A percentile compares a stretch with the other conserved stretches of the same genome.
Conservation (phyloP, 2,113 vertebrate genomes). For the Opisthocomus hoazin region DNA sequence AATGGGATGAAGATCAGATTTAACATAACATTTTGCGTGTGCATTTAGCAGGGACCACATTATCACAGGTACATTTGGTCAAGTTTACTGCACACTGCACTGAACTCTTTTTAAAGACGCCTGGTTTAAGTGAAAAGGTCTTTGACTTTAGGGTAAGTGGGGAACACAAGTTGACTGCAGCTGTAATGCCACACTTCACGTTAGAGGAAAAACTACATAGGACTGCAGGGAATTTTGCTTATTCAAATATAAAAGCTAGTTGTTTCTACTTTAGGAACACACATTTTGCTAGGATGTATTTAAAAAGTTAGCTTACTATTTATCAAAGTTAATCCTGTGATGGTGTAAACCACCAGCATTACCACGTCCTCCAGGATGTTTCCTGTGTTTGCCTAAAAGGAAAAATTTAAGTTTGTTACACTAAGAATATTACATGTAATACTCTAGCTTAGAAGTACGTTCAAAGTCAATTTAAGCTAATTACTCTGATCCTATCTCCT, state of each 20-base stretch:
- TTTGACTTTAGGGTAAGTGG: neutral
- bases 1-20: neutral
- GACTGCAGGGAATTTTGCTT: neutral
- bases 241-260: neutral
- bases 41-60: rapidly evolving
- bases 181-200: neutral
- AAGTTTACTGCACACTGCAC: neutral
- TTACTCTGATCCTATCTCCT: neutral
- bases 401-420: neutral
- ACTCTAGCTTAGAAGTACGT: rapidly evolving
- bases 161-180: neutral
- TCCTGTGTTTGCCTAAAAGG: constrained; percentile 86
- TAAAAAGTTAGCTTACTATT: constrained; percentile 80
- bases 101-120: neutral
- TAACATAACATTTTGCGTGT: neutral
- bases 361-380: constrained; percentile 91
- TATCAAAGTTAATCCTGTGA: constrained; percentile 94
- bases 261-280: neutral
- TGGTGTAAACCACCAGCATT: constrained; percentile 93
- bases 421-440: rapidly evolving
- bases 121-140: neutral
- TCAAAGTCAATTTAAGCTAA: rapidly evolving
- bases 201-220: rapidly evolving
- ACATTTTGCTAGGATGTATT: rapidly evolving
- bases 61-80: neutral